Evolutionary conservation across 2,113 vertebrate species (phyloP).

Genomic region (Ivindomyrus marchei): DNA sequence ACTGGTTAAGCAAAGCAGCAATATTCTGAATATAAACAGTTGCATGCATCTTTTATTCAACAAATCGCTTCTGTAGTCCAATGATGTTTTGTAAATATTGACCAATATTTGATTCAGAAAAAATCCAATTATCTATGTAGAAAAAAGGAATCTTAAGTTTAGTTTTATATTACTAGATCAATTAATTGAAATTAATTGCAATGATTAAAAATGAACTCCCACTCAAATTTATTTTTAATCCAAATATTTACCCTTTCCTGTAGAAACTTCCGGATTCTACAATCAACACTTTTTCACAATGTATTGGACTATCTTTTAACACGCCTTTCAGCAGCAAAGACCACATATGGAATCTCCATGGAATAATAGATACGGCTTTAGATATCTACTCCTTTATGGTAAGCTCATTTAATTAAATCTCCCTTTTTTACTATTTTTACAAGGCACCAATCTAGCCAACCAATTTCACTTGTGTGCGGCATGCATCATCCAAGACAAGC

Average conservation of each 20-base stretch:
- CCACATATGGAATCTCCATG: constrained; percentile 47
- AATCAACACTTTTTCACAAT: constrained; percentile 46
- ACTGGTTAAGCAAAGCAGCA: not conserved
- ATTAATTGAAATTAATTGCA: not conserved
- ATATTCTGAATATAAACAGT: not conserved
- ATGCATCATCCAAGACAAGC: not conserved
- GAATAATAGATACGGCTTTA: constrained; percentile 47
- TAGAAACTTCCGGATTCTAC: constrained; percentile 35
- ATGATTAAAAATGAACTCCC: not conserved
- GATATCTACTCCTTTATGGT: constrained; percentile 63
- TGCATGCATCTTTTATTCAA: not conserved
- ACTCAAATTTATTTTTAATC: not conserved
- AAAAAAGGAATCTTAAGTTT: not conserved
- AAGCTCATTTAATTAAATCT: constrained; percentile 1
- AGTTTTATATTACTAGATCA: not conserved
- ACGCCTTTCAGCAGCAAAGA: constrained; percentile 31
- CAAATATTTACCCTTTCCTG: not conserved
- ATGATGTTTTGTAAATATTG: not conserved
- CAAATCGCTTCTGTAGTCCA: not conserved
- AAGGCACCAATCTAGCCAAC: not conserved
- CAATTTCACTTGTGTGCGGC: not conserved
- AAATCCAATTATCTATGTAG: not conserved
- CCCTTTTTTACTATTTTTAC: not conserved
- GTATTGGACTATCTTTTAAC: constrained; percentile 46
- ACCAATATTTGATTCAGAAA: not conserved